phyloP scores from a whole-genome alignment of 1,140 invertebrate genomes.

The Globodera ellingtonae region DNA sequence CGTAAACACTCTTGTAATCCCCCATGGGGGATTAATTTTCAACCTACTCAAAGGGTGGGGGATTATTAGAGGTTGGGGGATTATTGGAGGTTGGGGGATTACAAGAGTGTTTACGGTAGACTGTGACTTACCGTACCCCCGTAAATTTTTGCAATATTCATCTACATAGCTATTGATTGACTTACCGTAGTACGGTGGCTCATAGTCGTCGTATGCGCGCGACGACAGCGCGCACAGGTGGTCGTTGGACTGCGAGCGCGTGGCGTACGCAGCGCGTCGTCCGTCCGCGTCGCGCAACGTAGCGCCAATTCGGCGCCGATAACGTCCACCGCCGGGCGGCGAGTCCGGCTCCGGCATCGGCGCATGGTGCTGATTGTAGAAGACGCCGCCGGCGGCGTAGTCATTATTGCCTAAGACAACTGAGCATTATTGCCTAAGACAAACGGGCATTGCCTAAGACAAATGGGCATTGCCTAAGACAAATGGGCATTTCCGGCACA shows the following conservation, averaged over 20 bases:
- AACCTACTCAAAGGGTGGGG: background rate
- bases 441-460: too few species aligned
- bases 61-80: too few species aligned
- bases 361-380: slow-evolving; percentile 7
- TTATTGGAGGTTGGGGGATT: background rate
- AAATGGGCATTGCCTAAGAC: too few species aligned
- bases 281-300: slow-evolving; percentile 51
- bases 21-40: slow-evolving; percentile 8
- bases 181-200: background rate
- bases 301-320: slow-evolving; percentile 43
- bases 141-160: too few species aligned
- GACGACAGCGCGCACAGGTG: slow-evolving; percentile 37
- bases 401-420: background rate
- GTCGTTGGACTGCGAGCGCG: slow-evolving; percentile 59
- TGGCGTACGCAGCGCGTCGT: slow-evolving; percentile 38
- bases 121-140: too few species aligned
- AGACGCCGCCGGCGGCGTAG: background rate
- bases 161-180: too few species aligned
- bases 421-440: too few species aligned
- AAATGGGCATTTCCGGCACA: too few species aligned
- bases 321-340: slow-evolving; percentile 22
- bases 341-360: slow-evolving; percentile 23
- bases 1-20: background rate
- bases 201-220: slow-evolving; percentile 7
- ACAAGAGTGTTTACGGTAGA: too few species aligned